Conservation (phyloP, 2,888 invertebrate genomes). For the Mythimna impura region DNA sequence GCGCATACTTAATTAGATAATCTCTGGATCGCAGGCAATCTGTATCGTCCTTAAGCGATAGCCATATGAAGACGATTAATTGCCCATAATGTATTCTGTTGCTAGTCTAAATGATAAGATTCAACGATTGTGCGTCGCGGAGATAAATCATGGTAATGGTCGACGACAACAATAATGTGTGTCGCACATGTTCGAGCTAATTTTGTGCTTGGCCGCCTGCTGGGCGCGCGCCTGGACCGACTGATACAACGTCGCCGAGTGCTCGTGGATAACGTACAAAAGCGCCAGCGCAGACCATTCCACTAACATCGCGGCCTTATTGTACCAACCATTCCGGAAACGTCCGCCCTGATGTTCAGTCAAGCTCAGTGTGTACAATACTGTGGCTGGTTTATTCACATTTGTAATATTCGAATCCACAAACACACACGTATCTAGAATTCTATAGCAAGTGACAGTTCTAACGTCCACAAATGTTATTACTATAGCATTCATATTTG, state of each 20-base stretch:
- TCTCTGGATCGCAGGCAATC: constrained; percentile 47
- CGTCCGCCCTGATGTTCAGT: constrained; percentile 58
- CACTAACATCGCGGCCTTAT: constrained; percentile 70
- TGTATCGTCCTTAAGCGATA: constrained; percentile 49
- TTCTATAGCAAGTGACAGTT: constrained; percentile 16
- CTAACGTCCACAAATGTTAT: constrained; percentile 13
- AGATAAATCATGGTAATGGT: constrained; percentile 81
- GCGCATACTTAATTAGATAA: constrained; percentile 45
- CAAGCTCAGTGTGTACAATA: constrained; percentile 61
- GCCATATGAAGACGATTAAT: constrained; percentile 54
- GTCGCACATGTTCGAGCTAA: constrained; percentile 84
- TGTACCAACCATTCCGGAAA: constrained; percentile 76
- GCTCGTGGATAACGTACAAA: constrained; percentile 71
- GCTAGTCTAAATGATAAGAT: constrained; percentile 66
- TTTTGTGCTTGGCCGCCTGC: constrained; percentile 80
- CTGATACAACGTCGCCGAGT: constrained; percentile 55
- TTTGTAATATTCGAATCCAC: constrained; percentile 35
- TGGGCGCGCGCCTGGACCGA: constrained; percentile 68
- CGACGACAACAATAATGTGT: constrained; percentile 74
- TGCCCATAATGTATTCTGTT: constrained; percentile 52
- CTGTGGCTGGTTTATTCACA: constrained; percentile 43
- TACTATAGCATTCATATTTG: constrained; percentile 33
- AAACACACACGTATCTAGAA: constrained; percentile 4
- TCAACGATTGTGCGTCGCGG: constrained; percentile 68
- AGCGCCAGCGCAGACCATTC: constrained; percentile 65